Base-by-base conservation (phyloP, 2,797 vertebrate genomes). In the Anniella stebbinsi region DNA sequence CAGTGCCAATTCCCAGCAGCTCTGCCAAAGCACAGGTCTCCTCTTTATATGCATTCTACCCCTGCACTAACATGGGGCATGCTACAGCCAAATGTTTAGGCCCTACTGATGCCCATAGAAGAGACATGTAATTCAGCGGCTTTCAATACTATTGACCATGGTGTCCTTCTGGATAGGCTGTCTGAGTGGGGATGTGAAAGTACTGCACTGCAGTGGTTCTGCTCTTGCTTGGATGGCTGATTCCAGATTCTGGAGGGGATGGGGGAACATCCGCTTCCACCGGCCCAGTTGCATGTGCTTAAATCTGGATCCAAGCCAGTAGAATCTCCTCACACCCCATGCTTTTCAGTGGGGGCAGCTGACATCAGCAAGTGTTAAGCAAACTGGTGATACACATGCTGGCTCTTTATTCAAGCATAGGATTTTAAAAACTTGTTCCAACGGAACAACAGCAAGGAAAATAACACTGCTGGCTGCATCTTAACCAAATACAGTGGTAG, bases 1-100 rank as follows among this genome's bases (percentile, higher is more conserved):
- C 63, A 69, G 45, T 90, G 80, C 89, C 89, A 87, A 36, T 45
- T 67, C 63, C 85, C 60, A 87, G 67, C 57, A 90, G 11, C 21
- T 67, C 36, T 41, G 78, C 45, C 85, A 87, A 82, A 48, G 28
- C 36, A n/a, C 70, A n/a, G 76, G 28, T 17, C 70, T 18, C n/a
- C 30, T 48, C 13, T 54, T 48, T 36, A 21, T 76, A 38, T 84
- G 72, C 23, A 41, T 48, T 45, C 67, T 41, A 25, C n/a, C 66
- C n/a, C 51, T 54, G 30, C 48, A 17, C 45, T 30, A 67, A 25
- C 23, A 41, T 5, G 18, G 45, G 45, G 70, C 30, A 41, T 25
- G 41, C 66, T 38, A 38, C 67, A 87, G 45, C 41, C 77, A 41
- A 76, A 69, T 48, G 13, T 38, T 67, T 25, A 54, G n/a, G 10